Conservation (phyloP, 2,113 vertebrate genomes). For the Pygoscelis adeliae region DNA sequence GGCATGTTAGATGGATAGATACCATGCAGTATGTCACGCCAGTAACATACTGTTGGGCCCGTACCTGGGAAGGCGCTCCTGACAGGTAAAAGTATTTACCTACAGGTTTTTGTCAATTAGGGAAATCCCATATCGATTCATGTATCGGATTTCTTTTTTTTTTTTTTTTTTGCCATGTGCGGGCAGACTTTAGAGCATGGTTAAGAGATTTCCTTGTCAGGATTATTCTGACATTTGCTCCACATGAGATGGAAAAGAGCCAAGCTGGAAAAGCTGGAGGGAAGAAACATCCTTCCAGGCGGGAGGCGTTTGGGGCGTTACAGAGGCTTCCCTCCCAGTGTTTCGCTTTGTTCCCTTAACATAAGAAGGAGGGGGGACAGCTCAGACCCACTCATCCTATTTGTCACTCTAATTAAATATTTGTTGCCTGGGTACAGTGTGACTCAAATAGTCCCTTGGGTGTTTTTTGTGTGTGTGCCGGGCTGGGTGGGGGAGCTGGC, state of each 20-base stretch:
- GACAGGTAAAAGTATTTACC: background rate
- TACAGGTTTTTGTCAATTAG: background rate
- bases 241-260: background rate
- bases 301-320: fast-evolving
- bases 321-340: background rate
- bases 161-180: fast-evolving
- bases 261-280: background rate
- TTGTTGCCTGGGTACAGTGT: background rate
- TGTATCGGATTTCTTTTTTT: background rate
- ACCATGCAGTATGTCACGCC: background rate
- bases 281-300: background rate
- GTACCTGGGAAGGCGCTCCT: background rate
- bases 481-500: background rate
- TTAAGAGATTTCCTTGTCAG: background rate
- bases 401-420: background rate
- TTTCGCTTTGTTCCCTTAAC: background rate
- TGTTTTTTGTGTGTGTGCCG: background rate
- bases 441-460: background rate
- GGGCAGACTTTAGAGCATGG: background rate
- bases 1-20: background rate
- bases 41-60: background rate
- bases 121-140: background rate
- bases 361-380: background rate
- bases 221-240: background rate
- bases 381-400: background rate